A percentile compares a stretch with the other conserved stretches of the same genome.
Evolutionary conservation across 2,113 vertebrate genomes (phyloP).

Genomic region (Ellobius talpinus): DNA sequence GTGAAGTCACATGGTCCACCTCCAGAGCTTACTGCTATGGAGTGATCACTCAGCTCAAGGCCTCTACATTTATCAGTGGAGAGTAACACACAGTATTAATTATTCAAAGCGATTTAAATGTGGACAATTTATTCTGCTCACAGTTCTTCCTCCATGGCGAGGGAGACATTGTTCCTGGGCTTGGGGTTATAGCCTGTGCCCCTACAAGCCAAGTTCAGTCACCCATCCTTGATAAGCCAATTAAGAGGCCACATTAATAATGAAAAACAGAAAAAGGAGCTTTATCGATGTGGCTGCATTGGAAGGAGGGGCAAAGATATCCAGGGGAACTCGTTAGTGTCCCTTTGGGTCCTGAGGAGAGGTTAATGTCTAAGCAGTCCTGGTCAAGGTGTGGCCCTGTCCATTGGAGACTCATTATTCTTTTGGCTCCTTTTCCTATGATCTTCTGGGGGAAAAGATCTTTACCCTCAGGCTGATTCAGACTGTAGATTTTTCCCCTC

Average conservation of each 20-base stretch:
- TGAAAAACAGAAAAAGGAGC: background rate
- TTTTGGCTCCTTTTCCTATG: background rate
- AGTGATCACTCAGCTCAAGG: fast-evolving
- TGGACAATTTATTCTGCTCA: background rate
- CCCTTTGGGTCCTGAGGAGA: background rate
- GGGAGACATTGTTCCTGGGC: too few relatives aligned
- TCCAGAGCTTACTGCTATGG: background rate
- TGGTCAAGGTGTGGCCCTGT: background rate
- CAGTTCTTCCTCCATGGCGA: background rate
- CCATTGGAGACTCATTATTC: background rate
- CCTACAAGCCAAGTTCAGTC: background rate
- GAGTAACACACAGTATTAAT: background rate
- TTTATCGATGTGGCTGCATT: background rate
- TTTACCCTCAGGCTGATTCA: background rate
- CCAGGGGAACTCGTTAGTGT: background rate
- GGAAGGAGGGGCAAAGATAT: too few relatives aligned
- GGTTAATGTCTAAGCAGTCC: background rate
- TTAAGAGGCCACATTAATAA: background rate
- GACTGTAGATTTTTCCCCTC: background rate
- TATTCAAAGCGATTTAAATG: background rate
- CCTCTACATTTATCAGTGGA: background rate
- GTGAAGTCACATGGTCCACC: background rate
- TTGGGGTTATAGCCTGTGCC: background rate
- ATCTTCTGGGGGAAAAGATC: background rate
- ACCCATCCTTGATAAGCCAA: background rate